phyloP scores from a whole-genome alignment of 92 coral and sea anemone genomes.

The Plumapathes pennacea region DNA sequence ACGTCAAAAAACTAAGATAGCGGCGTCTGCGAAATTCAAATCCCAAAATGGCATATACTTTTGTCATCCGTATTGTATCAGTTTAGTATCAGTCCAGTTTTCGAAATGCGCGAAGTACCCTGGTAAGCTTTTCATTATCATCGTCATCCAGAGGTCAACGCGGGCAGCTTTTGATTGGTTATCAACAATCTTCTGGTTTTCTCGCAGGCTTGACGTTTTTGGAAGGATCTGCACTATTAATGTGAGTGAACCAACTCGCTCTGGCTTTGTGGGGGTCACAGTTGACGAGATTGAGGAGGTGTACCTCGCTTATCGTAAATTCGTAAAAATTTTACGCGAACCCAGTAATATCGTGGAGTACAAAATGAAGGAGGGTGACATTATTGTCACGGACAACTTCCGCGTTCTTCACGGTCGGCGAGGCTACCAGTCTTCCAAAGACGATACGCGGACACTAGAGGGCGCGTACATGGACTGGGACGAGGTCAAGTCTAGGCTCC shows the following conservation, averaged over 20 bases:
- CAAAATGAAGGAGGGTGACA: slow-evolving; percentile 77
- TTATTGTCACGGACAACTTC: slow-evolving; percentile 75
- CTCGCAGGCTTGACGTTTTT: slow-evolving; percentile 49
- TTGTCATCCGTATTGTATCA: too few relatives aligned
- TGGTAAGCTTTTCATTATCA: too few relatives aligned
- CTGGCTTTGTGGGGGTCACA: slow-evolving; percentile 54
- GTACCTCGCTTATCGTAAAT: slow-evolving; percentile 67
- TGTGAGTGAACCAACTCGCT: slow-evolving; percentile 66
- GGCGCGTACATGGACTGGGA: slow-evolving; percentile 94
- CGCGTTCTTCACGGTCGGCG: slow-evolving; percentile 84
- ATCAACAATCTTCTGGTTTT: too few relatives aligned
- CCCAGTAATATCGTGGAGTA: slow-evolving; percentile 58
- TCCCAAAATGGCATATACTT: too few relatives aligned
- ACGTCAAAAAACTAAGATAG: too few relatives aligned
- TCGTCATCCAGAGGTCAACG: too few relatives aligned
- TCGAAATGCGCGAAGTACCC: not conserved
- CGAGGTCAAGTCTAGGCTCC: slow-evolving; percentile 70
- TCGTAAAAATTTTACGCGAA: slow-evolving; percentile 62
- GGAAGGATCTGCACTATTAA: slow-evolving; percentile 62
- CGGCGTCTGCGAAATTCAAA: too few relatives aligned
- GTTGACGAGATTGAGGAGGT: slow-evolving; percentile 55
- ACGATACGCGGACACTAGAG: slow-evolving; percentile 63
- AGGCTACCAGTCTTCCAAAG: slow-evolving; percentile 53
- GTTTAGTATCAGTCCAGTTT: too few relatives aligned
- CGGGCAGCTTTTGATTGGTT: too few relatives aligned